A percentile compares a stretch with the other conserved stretches of the same genome.
These are phyloP conservation scores for Coracopsis vasa DNA, from an alignment of 2,113 vertebrate genomes.

Conservation along the genomic window DNA sequence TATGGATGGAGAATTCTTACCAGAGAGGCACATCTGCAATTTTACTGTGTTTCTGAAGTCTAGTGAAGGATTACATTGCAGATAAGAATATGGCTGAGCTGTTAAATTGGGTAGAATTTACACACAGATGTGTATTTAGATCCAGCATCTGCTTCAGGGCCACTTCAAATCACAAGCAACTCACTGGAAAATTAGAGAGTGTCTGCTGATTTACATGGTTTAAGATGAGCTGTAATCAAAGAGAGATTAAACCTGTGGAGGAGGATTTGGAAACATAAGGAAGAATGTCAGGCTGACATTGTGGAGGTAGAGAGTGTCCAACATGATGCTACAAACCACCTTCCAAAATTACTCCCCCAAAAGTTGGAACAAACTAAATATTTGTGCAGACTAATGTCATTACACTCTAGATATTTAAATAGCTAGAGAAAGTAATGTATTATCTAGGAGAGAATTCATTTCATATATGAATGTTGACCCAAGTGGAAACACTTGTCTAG, in stretches of 20 bases:
- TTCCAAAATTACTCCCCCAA: neutral
- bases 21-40: neutral
- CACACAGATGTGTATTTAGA: neutral
- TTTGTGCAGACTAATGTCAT: neutral
- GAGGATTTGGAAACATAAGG: neutral
- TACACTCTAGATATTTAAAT: neutral
- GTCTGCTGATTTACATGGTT: neutral
- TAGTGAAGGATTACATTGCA: neutral
- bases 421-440: neutral
- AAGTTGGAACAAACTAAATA: neutral
- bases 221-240: neutral
- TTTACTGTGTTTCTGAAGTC: neutral
- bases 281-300: constrained; percentile 8
- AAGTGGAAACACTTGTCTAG: neutral
- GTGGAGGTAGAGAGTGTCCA: neutral
- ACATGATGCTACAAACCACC: neutral
- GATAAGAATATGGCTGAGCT: neutral
- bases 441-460: neutral
- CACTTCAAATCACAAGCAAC: neutral
- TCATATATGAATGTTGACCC: neutral
- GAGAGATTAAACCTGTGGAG: neutral
- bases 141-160: neutral
- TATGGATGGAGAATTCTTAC: neutral
- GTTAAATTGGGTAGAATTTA: neutral
- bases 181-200: neutral